Base-by-base conservation (phyloP, 1,140 invertebrate species). In the Sarcophaga bullata region DNA sequence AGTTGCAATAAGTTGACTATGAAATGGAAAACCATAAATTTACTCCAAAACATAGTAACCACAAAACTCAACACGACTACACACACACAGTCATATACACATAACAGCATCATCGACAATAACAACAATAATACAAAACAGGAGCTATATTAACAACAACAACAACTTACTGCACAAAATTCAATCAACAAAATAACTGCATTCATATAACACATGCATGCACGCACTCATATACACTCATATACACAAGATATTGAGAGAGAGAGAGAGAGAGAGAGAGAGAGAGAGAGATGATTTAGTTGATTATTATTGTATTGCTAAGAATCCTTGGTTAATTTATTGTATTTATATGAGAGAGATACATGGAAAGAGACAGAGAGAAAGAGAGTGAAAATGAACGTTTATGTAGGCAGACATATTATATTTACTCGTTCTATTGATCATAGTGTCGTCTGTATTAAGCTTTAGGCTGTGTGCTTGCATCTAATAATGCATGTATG, bases 181-280 rank as follows among this genome's bases (percentile, higher is more conserved):
- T 78, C 75, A 78, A 78, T 78, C 75, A 78, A 78, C 75, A 52
- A 78, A 78, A 78, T 78, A 78, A 78, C 75, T 78, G 75, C 75
- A 78, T 78, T 78, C 19, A 68, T 68, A 68, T 17, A 68, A 68
- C 10, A 2, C 25, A 52, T 10, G 7, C n/a, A 68, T 68, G n/a
- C n/a, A 25, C 19, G 11, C n/a, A 11, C 75, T 25, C 48, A 78
- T 4, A 46, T 48, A 49, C 13, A 11, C 7, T 19, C 13, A n/a
- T 8, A 62, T n/a, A 62, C 58, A 15, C 7, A 13, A 1, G 6
- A 11, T 13, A 62, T 11, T 15, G 7, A 62, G 1, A 50, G 49
- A 50, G 1, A n/a, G 15, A 62, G 7, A 62, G 5, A 17, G 8
- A 3, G 17, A 17, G 2, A n/a, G 58, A n/a, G 7, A 62, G 15